These are phyloP conservation scores for Pocillopora damicornis DNA, from an alignment of 64 coral and sea anemone species.

Conservation along the genomic window DNA sequence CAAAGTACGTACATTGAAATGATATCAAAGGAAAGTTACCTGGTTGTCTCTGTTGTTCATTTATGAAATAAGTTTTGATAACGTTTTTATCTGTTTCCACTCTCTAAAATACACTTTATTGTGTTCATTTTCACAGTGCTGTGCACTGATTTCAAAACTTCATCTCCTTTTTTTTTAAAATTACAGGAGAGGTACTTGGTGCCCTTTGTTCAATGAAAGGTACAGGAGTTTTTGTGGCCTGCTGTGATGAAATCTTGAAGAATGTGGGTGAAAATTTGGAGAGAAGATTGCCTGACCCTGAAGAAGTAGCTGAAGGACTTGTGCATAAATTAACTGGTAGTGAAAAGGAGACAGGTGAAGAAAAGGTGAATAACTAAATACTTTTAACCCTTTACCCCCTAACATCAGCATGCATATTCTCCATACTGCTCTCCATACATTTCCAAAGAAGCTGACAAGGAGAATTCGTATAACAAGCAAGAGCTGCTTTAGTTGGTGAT, in stretches of 20 bases:
- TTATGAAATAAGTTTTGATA: too few species aligned
- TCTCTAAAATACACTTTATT: too few species aligned
- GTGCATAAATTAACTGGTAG: slow-evolving; percentile 43
- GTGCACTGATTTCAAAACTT: too few species aligned
- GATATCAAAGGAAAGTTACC: too few species aligned
- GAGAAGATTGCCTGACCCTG: slow-evolving; percentile 58
- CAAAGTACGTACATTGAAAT: too few species aligned
- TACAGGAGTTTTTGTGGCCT: slow-evolving; percentile 56
- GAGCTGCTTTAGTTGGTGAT: too few species aligned
- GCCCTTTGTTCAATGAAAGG: slow-evolving; percentile 73
- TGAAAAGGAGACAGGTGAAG: slow-evolving; percentile 21
- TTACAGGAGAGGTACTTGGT: slow-evolving; percentile 86
- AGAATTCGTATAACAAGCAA: neutral
- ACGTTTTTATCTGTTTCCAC: too few species aligned
- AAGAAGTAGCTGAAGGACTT: slow-evolving; percentile 12
- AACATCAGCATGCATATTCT: too few species aligned
- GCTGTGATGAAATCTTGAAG: slow-evolving; percentile 64
- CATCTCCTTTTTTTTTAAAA: neutral
- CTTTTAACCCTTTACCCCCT: too few species aligned
- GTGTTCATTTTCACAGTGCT: too few species aligned
- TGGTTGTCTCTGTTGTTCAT: too few species aligned
- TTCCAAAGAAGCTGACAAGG: neutral
- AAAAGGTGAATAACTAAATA: slow-evolving; percentile 15
- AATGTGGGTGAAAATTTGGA: slow-evolving; percentile 86
- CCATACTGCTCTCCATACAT: too few species aligned